Base-by-base conservation (phyloP, 2,888 invertebrate species). In the Zygogramma bicolorata region DNA sequence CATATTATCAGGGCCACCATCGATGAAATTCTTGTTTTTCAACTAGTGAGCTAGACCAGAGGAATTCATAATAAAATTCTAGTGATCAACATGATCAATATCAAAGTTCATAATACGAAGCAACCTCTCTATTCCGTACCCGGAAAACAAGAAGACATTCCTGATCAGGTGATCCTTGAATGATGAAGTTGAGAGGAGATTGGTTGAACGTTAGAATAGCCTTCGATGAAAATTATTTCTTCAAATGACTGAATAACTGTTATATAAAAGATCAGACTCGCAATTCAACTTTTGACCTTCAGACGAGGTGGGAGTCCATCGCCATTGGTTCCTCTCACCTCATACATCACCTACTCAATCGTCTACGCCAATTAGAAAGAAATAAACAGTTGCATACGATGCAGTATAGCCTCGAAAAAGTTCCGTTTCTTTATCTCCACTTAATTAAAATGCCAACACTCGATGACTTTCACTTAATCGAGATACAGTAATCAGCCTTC, bases 321-420 rank as follows among this genome's bases (percentile, higher is more conserved):
- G 53, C 53, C 25, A 53, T 53, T 53, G n/a, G 10, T 53, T 53
- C 53, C 53, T 53, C 53, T 53, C 53, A 53, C 53, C 27, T 53
- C 53, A 53, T 53, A 53, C 53, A 53, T 53, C 53, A 53, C 53
- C 53, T 53, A 53, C 25, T 27, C 53, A 27, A n/a, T 53, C 53
- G 53, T 53, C 53, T 53, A 25, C 1, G 25, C 27, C 53, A 53
- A 53, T 66, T 61, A 60, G 57, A 74, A 72, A 71, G 65, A 60
- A 40, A 63, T 63, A 63, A 40, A 62, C 61, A 25, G 53, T 53
- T 53, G 53, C 53, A 53, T 27, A 53, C 53, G 53, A 53, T 53
- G 53, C 53, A 53, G 27, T 62, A 34, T 57, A 22, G 34, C 53
- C 53, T 53, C 53, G 53, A 53, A 62, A 65, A 68, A 71, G 63